Percentiles rank a stretch among this genome's conserved stretches.
Conservation (phyloP, 2,888 invertebrate genomes). For the Caenorhabditis panamensis region DNA sequence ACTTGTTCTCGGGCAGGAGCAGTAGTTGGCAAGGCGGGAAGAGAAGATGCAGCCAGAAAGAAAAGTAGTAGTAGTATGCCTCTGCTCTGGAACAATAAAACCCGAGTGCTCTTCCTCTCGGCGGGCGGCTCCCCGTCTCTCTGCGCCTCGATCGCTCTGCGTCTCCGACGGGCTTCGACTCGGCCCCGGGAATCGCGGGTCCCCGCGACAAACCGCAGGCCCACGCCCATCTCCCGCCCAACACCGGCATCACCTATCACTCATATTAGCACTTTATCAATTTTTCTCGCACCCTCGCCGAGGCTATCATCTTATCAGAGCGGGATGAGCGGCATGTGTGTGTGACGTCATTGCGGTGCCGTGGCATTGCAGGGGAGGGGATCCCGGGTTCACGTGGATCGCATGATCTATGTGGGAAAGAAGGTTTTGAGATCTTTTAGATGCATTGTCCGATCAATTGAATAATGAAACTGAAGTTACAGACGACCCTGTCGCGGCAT, state of each 20-base stretch:
- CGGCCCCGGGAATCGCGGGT: too few species aligned
- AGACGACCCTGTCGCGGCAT: too few species aligned
- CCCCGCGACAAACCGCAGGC: slow-evolving; percentile 32
- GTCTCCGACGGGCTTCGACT: background rate
- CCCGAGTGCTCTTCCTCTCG: slow-evolving; percentile 35
- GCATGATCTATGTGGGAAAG: too few species aligned
- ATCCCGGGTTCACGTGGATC: too few species aligned
- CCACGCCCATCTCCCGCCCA: background rate
- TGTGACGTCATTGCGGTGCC: background rate
- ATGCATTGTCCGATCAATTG: background rate
- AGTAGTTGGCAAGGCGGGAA: slow-evolving; percentile 16
- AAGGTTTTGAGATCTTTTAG: too few species aligned
- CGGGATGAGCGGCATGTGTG: too few species aligned
- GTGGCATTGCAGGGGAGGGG: slow-evolving; percentile 3
- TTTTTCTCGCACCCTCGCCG: slow-evolving; percentile 11
- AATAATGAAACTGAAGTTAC: too few species aligned
- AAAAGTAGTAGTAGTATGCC: slow-evolving; percentile 44
- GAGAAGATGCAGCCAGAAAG: slow-evolving; percentile 18
- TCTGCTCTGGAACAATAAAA: slow-evolving; percentile 51
- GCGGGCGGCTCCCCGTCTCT: slow-evolving; percentile 53
- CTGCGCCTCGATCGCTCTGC: slow-evolving; percentile 9
- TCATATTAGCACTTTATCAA: slow-evolving; percentile 58
- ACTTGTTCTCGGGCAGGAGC: background rate
- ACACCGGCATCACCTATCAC: slow-evolving; percentile 54
- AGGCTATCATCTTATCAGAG: slow-evolving; percentile 6